Evolutionary conservation across 2,797 vertebrate genomes (phyloP).

Genomic region (Lutjanus argentimaculatus): DNA sequence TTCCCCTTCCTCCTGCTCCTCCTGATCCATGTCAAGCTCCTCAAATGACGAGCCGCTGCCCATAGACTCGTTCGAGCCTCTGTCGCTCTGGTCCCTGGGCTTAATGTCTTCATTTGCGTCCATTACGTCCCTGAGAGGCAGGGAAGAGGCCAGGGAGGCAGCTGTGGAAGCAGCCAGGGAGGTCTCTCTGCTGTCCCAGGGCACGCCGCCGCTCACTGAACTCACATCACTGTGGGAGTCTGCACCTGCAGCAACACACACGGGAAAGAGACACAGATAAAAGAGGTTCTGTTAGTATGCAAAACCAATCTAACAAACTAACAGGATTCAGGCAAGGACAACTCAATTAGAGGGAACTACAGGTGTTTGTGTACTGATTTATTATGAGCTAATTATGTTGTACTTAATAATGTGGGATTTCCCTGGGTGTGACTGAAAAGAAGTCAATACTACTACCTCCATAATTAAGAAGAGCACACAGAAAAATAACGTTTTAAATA

Average conservation of each 20-base stretch:
- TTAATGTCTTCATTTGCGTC: conserved; percentile 83
- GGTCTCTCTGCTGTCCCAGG: conserved; percentile 91
- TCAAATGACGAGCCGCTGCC: conserved; percentile 97
- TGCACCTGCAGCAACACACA: conserved; percentile 75
- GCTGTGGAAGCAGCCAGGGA: conserved; percentile 87
- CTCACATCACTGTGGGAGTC: conserved; percentile 90
- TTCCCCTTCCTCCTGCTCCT: conserved; percentile 61
- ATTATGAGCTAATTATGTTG: neutral
- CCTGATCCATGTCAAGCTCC: conserved; percentile 94
- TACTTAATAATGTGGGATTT: neutral
- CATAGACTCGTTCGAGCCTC: conserved; percentile 86
- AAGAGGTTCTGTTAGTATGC: conserved; percentile 3
- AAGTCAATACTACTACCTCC: neutral
- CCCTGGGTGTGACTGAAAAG: neutral
- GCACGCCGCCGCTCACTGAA: conserved; percentile 88
- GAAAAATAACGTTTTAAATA: neutral
- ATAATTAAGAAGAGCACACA: neutral
- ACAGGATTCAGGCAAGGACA: conserved; percentile 3
- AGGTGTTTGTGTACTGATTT: conserved; percentile 20
- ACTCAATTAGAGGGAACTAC: conserved; percentile 18
- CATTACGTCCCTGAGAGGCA: conserved; percentile 80
- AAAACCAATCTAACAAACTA: conserved; percentile 13
- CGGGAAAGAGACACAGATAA: neutral
- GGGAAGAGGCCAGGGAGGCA: conserved; percentile 80
- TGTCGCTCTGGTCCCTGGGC: conserved; percentile 80